Percentiles rank a stretch among this genome's conserved stretches.
phyloP scores from a whole-genome alignment of 2,113 vertebrate genomes.

The Podilymbus podiceps region DNA sequence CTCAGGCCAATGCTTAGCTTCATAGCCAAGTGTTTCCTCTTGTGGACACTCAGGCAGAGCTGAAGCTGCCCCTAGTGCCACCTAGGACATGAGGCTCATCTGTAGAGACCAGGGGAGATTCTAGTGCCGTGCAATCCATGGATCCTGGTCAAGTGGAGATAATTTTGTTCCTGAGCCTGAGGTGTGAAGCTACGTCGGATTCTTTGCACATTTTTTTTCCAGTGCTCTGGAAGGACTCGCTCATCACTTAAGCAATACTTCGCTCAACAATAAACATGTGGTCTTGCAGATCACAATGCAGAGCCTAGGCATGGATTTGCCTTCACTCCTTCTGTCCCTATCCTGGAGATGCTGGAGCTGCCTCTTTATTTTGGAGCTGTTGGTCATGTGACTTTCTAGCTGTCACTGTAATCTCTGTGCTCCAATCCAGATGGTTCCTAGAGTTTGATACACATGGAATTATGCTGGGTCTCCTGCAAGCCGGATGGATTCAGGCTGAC shows the following conservation, averaged over 20 bases:
- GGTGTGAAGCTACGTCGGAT: fast-evolving
- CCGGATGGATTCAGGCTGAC: not conserved
- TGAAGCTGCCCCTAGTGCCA: not conserved
- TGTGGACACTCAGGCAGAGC: not conserved
- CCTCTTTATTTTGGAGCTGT: not conserved
- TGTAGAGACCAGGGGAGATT: not conserved
- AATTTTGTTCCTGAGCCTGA: not conserved
- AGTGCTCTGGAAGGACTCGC: not conserved
- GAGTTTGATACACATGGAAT: not conserved
- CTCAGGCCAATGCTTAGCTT: not conserved
- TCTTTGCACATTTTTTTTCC: not conserved
- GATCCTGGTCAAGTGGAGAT: not conserved
- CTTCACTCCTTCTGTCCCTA: not conserved
- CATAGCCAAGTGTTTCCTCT: not conserved
- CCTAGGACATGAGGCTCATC: not conserved
- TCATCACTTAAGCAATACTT: not conserved
- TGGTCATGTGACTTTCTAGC: not conserved
- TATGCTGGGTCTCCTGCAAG: not conserved
- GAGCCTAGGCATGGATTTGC: not conserved
- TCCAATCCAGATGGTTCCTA: not conserved
- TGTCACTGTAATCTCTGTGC: not conserved
- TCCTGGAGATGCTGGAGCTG: not conserved
- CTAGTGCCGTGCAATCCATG: not conserved
- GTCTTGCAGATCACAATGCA: not conserved
- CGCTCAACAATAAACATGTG: not conserved